Evolutionary conservation across 2,888 invertebrate genomes (phyloP), one percentile per base, ranked within the genome.

Genomic region (Scelioninae gen. 1): DNA sequence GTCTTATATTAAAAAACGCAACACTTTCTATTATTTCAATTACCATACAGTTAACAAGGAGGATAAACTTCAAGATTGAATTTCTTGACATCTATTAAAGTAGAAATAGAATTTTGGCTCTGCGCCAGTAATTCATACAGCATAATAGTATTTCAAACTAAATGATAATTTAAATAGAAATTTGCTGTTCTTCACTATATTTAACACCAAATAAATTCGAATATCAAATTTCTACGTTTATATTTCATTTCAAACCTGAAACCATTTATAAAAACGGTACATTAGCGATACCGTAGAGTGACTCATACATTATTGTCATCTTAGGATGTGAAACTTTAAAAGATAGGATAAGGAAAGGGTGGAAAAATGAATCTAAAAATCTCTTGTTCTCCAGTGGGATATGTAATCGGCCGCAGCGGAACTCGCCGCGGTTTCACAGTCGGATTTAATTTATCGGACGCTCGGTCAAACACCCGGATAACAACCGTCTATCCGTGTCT

Each of bases 401-500:
- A 62, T 49, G 72, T 77, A 82, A 82, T 77, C 72, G 65, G 63
- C 56, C 49, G 55, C 47, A 66, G 31, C 55, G 58, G 47, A 55
- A 76, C 71, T 60, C 65, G 32, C 76, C 66, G 45, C 60, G 68
- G 76, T 49, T 76, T 77, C 55, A 45, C 40, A 43, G 77, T 68
- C 55, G 82, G 72, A 78, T 79, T 77, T 83, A 83, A 83, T 83
- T 83, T 79, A 83, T 83, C 82, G 78, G 69, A 75, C 51, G 56
- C 78, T 79, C 82, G 78, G 69, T 66, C 78, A 79, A 83, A 77
- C 75, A 83, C 78, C 69, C 29, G 78, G 82, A 75, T 83, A 83
- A 83, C 75, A 82, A 60, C 75, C 69, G 69, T 49, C 69, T 78
- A 74, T 78, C 74, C 31, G 32, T 69, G 63, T 58, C 74, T 68